Conservation (phyloP, 2,797 vertebrate genomes). For the Poeciliopsis presidionis region DNA sequence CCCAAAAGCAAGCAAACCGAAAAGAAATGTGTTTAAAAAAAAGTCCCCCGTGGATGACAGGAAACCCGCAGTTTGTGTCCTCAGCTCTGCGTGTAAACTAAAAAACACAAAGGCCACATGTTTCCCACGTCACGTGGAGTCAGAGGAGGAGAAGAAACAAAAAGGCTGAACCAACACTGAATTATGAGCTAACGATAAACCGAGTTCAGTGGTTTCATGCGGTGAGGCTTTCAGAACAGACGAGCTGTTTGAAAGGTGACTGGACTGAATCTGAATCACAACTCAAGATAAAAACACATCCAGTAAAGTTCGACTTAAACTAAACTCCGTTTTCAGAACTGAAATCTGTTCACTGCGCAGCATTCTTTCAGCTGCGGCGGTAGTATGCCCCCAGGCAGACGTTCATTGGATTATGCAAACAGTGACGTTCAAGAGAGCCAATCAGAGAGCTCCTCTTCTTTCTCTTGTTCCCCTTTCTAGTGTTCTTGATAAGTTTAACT, state of each 20-base stretch:
- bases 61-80: neutral
- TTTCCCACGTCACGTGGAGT: conserved; percentile 18
- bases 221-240: neutral
- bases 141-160: neutral
- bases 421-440: conserved; percentile 50
- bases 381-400: conserved; percentile 17
- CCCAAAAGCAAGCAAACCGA: neutral
- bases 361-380: neutral
- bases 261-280: neutral
- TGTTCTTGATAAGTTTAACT: neutral
- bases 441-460: conserved; percentile 31
- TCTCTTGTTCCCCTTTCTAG: neutral
- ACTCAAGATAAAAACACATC: neutral
- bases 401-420: conserved; percentile 44
- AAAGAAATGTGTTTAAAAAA: neutral
- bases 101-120: conserved; percentile 19
- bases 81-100: conserved; percentile 4
- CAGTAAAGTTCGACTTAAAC: neutral
- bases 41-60: neutral
- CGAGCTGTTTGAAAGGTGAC: neutral
- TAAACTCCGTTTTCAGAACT: neutral
- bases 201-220: conserved; percentile 8
- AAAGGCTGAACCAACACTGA: neutral
- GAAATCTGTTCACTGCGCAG: neutral
- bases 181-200: conserved; percentile 17